Conservation (phyloP, 2,888 invertebrate species). For the Chalcosyrphus nemorum region DNA sequence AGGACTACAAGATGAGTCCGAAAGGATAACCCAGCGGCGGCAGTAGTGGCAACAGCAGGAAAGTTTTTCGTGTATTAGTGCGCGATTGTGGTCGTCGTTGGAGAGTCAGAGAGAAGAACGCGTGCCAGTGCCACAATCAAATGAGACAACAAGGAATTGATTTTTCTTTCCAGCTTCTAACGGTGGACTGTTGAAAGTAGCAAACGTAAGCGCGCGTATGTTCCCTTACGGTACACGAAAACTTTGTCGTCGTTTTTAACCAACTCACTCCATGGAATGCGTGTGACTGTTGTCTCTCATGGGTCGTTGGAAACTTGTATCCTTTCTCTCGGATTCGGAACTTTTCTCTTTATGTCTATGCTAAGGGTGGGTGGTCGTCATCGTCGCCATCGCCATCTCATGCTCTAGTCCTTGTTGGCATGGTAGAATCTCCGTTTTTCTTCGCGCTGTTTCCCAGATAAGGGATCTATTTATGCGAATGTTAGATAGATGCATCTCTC, state of each 20-base stretch:
- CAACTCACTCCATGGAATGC: constrained; percentile 24
- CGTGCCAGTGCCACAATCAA: constrained; percentile 54
- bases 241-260: constrained; percentile 39
- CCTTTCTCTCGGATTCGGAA: constrained; percentile 33
- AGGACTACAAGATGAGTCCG: constrained; percentile 50
- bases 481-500: constrained; percentile 22
- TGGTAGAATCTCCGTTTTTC: constrained; percentile 31
- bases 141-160: constrained; percentile 71
- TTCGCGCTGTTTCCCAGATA: constrained; percentile 10
- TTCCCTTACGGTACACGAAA: constrained; percentile 32
- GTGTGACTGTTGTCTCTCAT: constrained; percentile 44
- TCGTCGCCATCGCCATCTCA: not conserved
- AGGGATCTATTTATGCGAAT: constrained; percentile 12
- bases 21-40: constrained; percentile 35
- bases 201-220: constrained; percentile 12
- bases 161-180: constrained; percentile 60
- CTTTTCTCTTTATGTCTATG: constrained; percentile 22
- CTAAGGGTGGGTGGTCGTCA: constrained; percentile 28
- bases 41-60: constrained; percentile 8
- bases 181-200: not conserved
- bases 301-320: constrained; percentile 54
- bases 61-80: constrained; percentile 60
- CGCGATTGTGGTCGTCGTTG: constrained; percentile 55
- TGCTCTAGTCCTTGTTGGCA: not conserved
- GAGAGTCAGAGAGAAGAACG: constrained; percentile 58